Evolutionary conservation across 2,797 vertebrate genomes (phyloP), one percentile per base, ranked within the genome.

Genomic region (Gastrophryne carolinensis): DNA sequence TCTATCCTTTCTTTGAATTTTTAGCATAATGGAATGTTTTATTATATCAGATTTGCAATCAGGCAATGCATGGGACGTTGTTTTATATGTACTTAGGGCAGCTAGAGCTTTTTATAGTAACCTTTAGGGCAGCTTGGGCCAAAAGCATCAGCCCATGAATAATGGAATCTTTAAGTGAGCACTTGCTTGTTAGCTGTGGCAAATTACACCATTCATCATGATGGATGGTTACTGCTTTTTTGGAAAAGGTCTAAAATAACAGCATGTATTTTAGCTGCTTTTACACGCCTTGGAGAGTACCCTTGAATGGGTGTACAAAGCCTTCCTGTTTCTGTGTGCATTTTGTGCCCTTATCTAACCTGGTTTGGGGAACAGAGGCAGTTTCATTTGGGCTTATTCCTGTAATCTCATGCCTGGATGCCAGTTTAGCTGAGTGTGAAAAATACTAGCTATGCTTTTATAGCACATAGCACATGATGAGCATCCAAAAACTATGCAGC

Each of bases 151-250:
- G 52, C 29, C 29, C 41, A 37, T 65, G 72, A 65, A 56, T 53
- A 73, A 73, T 56, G 63, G 61, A 41, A 65, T 64, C 50, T 73
- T 65, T 65, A 73, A 53, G 50, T 27, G 65, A 73, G 44, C 37
- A 63, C 39, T 65, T 65, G 72, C 65, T 65, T 73, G 61, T 57
- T 65, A 50, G 8, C 17, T 54, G 37, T 65, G 57, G 53, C 50
- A 73, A 73, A 65, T 73, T 53, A 27, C 19, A 73, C 27, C 72
- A 65, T 54, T 73, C 61, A 56, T 50, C 52, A 47, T 73, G 72
- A 73, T 65, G 72, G 72, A 73, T 73, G 61, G 37, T 17, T 27
- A 11, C 24, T 73, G 49, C 56, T 35, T 73, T 65, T 32, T 50
- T 73, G 17, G 39, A 30, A 56, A 52, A 73, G 39, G 61, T 29